These are phyloP conservation scores for Diarsia brunnea DNA, from an alignment of 2,888 invertebrate species.

Conservation along the genomic window DNA sequence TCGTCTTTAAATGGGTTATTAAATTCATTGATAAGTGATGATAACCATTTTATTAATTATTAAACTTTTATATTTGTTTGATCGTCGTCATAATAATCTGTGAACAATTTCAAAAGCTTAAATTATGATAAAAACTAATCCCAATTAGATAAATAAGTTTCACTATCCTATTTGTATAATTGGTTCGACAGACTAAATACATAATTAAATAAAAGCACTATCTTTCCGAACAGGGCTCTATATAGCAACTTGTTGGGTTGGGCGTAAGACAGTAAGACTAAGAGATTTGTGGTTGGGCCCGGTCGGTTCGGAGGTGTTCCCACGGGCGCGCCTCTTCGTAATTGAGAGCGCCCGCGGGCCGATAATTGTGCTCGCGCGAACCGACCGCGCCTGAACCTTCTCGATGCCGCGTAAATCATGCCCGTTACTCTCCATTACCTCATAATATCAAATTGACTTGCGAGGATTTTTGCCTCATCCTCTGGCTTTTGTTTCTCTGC, in stretches of 20 bases:
- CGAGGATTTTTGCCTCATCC: slow-evolving; percentile 81
- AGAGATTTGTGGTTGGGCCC: slow-evolving; percentile 86
- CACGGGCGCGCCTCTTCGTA: slow-evolving; percentile 89
- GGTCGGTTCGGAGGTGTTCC: slow-evolving; percentile 84
- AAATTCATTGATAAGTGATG: not conserved
- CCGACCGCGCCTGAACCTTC: slow-evolving; percentile 75
- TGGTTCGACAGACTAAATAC: slow-evolving; percentile 28
- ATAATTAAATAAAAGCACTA: slow-evolving; percentile 56
- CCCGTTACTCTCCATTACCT: slow-evolving; percentile 90
- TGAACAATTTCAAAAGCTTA: slow-evolving; percentile 8
- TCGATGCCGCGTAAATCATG: slow-evolving; percentile 87
- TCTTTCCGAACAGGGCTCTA: slow-evolving; percentile 62
- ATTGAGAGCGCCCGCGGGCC: slow-evolving; percentile 91
- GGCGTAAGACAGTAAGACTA: slow-evolving; percentile 82
- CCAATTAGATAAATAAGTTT: slow-evolving; percentile 18
- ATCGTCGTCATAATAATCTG: not conserved
- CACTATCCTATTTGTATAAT: slow-evolving; percentile 15
- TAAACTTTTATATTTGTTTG: not conserved
- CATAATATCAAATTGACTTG: slow-evolving; percentile 89
- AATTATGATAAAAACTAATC: not conserved
- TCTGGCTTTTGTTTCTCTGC: slow-evolving; percentile 68
- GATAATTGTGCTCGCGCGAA: slow-evolving; percentile 89
- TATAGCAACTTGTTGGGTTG: slow-evolving; percentile 81
- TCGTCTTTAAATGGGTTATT: not conserved
- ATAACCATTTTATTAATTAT: too few relatives aligned